phyloP scores from a whole-genome alignment of 2,888 invertebrate species.

The Lasioglossum malachurum region DNA sequence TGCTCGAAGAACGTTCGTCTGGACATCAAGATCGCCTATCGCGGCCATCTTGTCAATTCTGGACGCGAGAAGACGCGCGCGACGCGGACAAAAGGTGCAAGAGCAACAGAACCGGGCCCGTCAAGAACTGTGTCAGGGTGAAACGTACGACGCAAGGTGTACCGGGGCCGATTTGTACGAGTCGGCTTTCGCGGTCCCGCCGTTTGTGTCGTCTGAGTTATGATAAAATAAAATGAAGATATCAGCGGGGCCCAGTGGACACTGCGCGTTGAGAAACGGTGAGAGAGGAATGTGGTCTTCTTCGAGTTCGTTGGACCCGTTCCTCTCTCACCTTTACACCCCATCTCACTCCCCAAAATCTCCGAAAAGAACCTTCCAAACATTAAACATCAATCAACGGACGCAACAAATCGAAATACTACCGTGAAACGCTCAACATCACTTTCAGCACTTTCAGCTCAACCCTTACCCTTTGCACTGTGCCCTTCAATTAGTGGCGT shows the following conservation, averaged over 20 bases:
- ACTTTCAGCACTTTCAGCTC: background rate
- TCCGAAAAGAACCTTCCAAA: background rate
- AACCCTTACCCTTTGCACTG: background rate
- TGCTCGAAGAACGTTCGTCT: background rate
- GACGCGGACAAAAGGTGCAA: slow-evolving; percentile 17
- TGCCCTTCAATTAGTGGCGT: too few species aligned
- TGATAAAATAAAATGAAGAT: slow-evolving; percentile 75
- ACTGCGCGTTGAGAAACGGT: slow-evolving; percentile 58
- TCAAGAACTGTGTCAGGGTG: slow-evolving; percentile 53
- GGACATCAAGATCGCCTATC: background rate
- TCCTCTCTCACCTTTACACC: slow-evolving; percentile 46
- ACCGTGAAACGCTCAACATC: background rate
- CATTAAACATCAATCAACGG: background rate
- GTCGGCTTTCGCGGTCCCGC: slow-evolving; percentile 46
- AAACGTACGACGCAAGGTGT: slow-evolving; percentile 25
- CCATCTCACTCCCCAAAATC: background rate
- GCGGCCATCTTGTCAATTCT: background rate
- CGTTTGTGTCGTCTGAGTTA: slow-evolving; percentile 69
- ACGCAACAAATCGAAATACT: background rate
- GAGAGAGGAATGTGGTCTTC: slow-evolving; percentile 75
- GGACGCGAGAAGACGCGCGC: background rate
- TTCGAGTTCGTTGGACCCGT: slow-evolving; percentile 44
- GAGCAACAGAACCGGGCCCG: slow-evolving; percentile 7
- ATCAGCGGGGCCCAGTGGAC: slow-evolving; percentile 62
- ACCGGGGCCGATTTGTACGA: slow-evolving; percentile 57